phyloP scores from a whole-genome alignment of 2,113 vertebrate genomes.

The Vimba vimba region DNA sequence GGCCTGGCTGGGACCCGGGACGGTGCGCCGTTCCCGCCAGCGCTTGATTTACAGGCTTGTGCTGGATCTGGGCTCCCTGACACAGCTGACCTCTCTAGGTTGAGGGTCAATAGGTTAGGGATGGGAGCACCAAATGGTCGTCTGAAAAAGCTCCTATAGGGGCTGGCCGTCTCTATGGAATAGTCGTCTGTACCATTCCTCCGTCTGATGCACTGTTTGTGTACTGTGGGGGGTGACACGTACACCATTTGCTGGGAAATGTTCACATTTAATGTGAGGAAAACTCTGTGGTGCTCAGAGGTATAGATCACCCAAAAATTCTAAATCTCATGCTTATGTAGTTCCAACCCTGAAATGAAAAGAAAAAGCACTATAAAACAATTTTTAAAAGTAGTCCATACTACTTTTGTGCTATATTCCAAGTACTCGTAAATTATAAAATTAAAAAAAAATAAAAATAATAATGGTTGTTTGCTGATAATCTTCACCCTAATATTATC shows the following conservation, averaged over 20 bases:
- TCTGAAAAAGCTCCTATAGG: slow-evolving; percentile 68
- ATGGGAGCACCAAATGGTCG: slow-evolving; percentile 73
- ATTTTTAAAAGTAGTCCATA: neutral
- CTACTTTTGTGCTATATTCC: neutral
- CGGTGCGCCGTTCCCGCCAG: slow-evolving; percentile 71
- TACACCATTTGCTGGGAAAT: slow-evolving; percentile 54
- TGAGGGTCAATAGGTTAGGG: slow-evolving; percentile 66
- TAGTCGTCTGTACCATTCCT: slow-evolving; percentile 58
- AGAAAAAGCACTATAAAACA: neutral
- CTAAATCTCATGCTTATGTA: neutral
- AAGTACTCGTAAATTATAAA: no score
- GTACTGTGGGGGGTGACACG: slow-evolving; percentile 37
- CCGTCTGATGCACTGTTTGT: slow-evolving; percentile 50
- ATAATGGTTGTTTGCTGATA: neutral
- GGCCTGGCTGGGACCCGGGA: slow-evolving; percentile 72
- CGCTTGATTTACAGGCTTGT: slow-evolving; percentile 73
- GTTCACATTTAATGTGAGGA: neutral
- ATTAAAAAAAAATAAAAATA: no score
- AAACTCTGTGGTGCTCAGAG: neutral
- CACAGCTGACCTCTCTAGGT: slow-evolving; percentile 72
- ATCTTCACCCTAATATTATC: neutral
- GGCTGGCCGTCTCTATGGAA: slow-evolving; percentile 66
- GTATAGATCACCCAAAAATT: neutral
- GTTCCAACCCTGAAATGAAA: neutral
- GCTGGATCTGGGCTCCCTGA: slow-evolving; percentile 66